Evolutionary conservation across 2,888 invertebrate species (phyloP).

Genomic region (Muscina levida): DNA sequence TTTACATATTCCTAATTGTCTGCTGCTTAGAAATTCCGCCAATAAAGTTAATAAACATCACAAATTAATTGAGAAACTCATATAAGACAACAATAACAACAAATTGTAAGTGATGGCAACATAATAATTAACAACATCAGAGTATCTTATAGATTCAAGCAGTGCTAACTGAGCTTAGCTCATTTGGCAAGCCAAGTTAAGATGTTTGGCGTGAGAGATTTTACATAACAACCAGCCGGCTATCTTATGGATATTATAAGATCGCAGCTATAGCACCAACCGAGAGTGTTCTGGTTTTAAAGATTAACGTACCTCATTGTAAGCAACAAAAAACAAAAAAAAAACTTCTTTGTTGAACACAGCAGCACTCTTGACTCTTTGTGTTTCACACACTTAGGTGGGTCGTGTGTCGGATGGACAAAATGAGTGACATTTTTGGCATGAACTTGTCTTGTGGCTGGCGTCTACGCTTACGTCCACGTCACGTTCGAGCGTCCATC

Average conservation of each 20-base stretch:
- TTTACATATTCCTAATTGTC: constrained; percentile 9
- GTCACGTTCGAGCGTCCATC: constrained; percentile 6
- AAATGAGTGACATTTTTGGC: constrained; percentile 35
- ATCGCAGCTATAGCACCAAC: not conserved
- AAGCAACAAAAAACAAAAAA: too few relatives aligned
- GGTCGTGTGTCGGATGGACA: constrained; percentile 24
- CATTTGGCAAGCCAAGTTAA: too few relatives aligned
- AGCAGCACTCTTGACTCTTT: constrained; percentile 17
- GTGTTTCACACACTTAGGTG: constrained; percentile 11
- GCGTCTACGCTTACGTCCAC: not conserved
- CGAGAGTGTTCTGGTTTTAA: constrained; percentile 16
- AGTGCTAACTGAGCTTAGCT: too few relatives aligned
- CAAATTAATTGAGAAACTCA: not conserved
- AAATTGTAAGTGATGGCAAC: constrained; percentile 33
- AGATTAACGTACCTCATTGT: too few relatives aligned
- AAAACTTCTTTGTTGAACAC: too few relatives aligned
- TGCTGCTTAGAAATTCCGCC: not conserved
- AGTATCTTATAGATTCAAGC: too few relatives aligned
- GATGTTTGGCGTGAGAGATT: too few relatives aligned
- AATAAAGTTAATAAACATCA: constrained; percentile 5
- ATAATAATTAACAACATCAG: too few relatives aligned
- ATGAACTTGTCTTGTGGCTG: constrained; percentile 28
- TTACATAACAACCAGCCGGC: too few relatives aligned
- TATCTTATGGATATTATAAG: not conserved
- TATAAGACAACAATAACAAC: not conserved